A percentile compares a stretch with the other conserved stretches of the same genome.
Evolutionary conservation across 1,140 invertebrate genomes (phyloP).

Genomic region (Nasonia longicornis): DNA sequence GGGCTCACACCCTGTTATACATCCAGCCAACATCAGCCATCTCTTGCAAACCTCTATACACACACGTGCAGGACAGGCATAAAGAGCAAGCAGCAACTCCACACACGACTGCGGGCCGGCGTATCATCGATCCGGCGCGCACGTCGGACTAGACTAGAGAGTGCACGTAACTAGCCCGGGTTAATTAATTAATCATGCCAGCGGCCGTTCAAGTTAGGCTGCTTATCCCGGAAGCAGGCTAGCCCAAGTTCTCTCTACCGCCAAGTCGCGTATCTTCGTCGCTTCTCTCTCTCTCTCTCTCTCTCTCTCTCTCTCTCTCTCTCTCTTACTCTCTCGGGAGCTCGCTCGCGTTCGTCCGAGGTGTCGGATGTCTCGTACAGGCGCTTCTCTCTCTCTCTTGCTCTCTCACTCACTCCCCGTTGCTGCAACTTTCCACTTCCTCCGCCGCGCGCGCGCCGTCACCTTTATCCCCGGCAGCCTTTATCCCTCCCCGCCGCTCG

Average conservation of each 20-base stretch:
- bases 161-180: conserved; percentile 61
- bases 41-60: neutral
- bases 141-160: conserved; percentile 26
- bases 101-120: neutral
- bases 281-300: conserved; percentile 8
- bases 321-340: conserved; percentile 3
- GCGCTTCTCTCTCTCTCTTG: conserved; percentile 53
- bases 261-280: conserved; percentile 67
- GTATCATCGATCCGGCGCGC: conserved; percentile 54
- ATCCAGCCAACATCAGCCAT: conserved; percentile 1
- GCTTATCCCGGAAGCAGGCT: conserved; percentile 66
- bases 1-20: neutral
- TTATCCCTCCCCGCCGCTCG: conserved; percentile 3
- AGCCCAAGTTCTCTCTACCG: conserved; percentile 61
- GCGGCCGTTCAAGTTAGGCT: conserved; percentile 62
- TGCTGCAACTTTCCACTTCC: conserved; percentile 40
- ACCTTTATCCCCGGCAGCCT: conserved; percentile 32
- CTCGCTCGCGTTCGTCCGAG: conserved; percentile 47
- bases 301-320: conserved; percentile 27
- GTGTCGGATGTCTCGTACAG: conserved; percentile 68
- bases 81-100: conserved; percentile 16
- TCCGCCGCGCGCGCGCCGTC: conserved; percentile 49
- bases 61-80: neutral
- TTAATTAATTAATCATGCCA: conserved; percentile 70
- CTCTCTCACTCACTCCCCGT: neutral